Base-by-base conservation (phyloP, 2,888 invertebrate species). In the Andrena minutula region DNA sequence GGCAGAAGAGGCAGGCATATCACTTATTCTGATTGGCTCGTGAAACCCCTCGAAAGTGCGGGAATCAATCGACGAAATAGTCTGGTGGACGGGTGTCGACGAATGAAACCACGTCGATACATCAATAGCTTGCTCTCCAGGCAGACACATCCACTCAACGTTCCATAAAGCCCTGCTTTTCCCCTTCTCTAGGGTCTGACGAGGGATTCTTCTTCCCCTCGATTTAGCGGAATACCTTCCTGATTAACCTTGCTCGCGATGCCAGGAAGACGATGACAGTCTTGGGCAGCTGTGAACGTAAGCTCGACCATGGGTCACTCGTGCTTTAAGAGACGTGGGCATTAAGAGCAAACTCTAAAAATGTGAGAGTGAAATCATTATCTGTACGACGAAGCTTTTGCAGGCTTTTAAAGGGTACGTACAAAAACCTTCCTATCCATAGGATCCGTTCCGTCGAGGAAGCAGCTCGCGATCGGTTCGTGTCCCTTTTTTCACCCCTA, bases 1-100 rank as follows among this genome's bases (percentile, higher is more conserved):
- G 69, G 51, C 53, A n/a, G 77, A 83, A 75, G 75, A 81, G 82
- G 63, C 79, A 76, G 82, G 68, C 76, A 41, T 86, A 86, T 90
- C 90, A 90, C 89, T 90, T 89, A 88, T 87, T 88, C 86, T 83
- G 88, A 90, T 90, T 90, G 86, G 86, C 86, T 87, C 85, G 76
- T 83, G 83, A 84, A 84, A 71, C 71, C 71, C 58, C 66, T 78
- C 72, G 71, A 71, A 83, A 75, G 75, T 82, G 68, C 32, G 76
- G 71, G 75, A 87, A 89, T 86, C 85, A 85, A 89, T 86, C 85
- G 86, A 53, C 79, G 74, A 77, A 75, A 82, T 77, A 64, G 53
- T 66, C 63, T 75, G 63, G 35, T 23, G 69, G 75, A 76, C 49
- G 69, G 20, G 70, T 79, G 77, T 60, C 63, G 69, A 58, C 49